These are phyloP conservation scores for Apocrypta bakeri DNA, from an alignment of 1,140 invertebrate genomes.

Conservation along the genomic window DNA sequence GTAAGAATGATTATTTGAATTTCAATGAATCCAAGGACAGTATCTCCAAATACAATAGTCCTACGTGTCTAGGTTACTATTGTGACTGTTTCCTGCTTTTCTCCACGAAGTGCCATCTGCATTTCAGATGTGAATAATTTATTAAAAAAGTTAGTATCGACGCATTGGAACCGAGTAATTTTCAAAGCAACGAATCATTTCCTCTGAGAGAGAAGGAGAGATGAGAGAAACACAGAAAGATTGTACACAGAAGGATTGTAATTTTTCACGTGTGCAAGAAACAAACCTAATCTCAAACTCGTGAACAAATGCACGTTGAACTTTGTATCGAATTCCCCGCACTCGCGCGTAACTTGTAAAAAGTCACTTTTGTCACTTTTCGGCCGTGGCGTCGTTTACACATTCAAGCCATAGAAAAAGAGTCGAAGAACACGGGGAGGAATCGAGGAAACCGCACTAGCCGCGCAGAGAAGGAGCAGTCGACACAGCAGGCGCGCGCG, in stretches of 20 bases:
- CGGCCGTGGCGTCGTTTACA: background rate
- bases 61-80: no score
- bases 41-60: no score
- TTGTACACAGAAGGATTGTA: no score
- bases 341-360: background rate
- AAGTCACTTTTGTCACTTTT: background rate
- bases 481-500: slow-evolving; percentile 28
- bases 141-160: no score
- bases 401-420: no score
- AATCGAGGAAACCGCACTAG: background rate
- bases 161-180: background rate
- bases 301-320: background rate
- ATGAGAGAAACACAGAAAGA: background rate
- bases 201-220: background rate
- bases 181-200: slow-evolving; percentile 25
- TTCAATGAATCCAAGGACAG: no score
- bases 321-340: background rate
- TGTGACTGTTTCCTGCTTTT: no score
- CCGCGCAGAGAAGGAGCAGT: background rate
- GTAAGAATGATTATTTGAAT: no score
- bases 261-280: no score
- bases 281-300: no score
- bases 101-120: background rate
- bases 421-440: no score
- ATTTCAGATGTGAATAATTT: background rate